Evolutionary conservation across 2,888 invertebrate species (phyloP).

Genomic region (Tupiocoris notatus): DNA sequence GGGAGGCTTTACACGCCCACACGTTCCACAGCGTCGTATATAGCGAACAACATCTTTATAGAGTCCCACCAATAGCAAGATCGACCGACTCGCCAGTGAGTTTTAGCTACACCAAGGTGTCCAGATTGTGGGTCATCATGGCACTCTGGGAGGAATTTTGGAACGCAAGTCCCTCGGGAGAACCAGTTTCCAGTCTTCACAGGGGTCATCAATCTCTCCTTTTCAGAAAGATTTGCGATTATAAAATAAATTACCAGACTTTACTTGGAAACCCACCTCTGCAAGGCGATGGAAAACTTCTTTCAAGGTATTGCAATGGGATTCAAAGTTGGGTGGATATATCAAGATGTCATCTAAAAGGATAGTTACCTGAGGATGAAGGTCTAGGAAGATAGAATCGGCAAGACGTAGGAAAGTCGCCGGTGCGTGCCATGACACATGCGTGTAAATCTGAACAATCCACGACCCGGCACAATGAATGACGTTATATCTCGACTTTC

Average conservation of each 20-base stretch:
- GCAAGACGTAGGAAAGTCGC: conserved; percentile 13
- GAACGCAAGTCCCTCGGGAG: background rate
- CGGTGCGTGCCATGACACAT: conserved; percentile 48
- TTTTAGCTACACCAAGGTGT: conserved; percentile 38
- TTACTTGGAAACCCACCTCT: conserved; percentile 18
- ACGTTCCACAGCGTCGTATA: background rate
- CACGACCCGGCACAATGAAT: conserved; percentile 10
- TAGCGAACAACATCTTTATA: background rate
- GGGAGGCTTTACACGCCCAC: background rate
- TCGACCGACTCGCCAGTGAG: conserved; percentile 24
- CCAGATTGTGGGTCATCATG: conserved; percentile 32
- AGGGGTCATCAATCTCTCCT: conserved; percentile 5
- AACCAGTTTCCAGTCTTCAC: conserved; percentile 23
- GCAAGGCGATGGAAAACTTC: conserved; percentile 22
- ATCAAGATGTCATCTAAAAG: conserved; percentile 25
- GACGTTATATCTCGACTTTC: background rate
- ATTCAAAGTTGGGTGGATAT: background rate
- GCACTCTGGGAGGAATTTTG: conserved; percentile 7
- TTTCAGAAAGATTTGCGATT: conserved; percentile 13
- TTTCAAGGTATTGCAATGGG: background rate
- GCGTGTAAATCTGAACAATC: conserved; percentile 37
- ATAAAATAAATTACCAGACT: conserved; percentile 1
- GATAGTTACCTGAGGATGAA: conserved; percentile 14
- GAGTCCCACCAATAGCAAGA: conserved; percentile 9
- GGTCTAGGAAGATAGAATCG: conserved; percentile 8